Evolutionary conservation across 2,797 vertebrate genomes (phyloP).

Genomic region (Gymnopithys bicolor): DNA sequence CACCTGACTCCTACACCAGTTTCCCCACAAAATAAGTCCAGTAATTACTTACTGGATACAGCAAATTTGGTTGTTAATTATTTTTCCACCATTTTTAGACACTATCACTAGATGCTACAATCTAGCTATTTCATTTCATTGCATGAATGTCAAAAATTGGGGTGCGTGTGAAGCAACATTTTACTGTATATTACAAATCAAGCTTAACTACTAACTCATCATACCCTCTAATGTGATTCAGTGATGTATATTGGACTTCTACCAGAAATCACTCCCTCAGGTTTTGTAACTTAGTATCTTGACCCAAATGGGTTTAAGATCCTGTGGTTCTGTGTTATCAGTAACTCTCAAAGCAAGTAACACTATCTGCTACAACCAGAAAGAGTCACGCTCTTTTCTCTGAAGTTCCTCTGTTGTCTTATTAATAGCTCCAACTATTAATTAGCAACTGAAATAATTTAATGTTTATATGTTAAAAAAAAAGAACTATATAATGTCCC

Average conservation of each 20-base stretch:
- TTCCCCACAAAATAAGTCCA: not conserved
- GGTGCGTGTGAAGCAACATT: not conserved
- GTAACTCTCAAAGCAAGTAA: not conserved
- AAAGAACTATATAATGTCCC: not conserved
- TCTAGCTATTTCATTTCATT: not conserved
- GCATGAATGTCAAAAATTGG: not conserved
- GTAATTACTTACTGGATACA: not conserved
- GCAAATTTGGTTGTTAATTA: not conserved
- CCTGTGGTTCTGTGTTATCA: not conserved
- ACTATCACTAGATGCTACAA: not conserved
- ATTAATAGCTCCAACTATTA: not conserved
- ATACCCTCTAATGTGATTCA: not conserved
- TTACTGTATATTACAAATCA: not conserved
- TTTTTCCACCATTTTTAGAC: not conserved
- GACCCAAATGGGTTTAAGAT: not conserved
- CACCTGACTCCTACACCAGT: not conserved
- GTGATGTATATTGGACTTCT: not conserved
- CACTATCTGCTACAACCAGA: not conserved
- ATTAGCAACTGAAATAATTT: not conserved
- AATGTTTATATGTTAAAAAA: not conserved
- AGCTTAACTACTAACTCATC: not conserved
- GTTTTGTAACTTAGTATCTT: not conserved
- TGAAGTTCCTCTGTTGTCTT: not conserved
- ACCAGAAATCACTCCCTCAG: not conserved
- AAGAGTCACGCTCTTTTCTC: not conserved